Base-by-base conservation (phyloP, 37 sponge, comb jelly and placozoan species). In the Beroe ovata region DNA sequence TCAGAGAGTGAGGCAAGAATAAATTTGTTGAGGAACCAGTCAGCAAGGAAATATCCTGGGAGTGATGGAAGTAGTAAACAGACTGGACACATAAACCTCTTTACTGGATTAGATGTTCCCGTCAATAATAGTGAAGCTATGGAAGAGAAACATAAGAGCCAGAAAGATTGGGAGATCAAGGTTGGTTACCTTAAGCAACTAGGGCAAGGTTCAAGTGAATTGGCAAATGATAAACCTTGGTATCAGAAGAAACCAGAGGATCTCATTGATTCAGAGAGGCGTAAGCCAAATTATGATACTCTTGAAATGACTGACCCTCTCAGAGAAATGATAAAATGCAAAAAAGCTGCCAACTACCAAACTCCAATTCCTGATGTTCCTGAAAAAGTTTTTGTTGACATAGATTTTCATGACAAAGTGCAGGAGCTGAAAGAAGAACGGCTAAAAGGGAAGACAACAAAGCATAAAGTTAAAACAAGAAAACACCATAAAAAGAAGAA, bases 81-180 rank as follows among this genome's bases (percentile, higher is more conserved):
- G 41, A 40, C 28, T 42, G 54, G 11, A 41, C 84, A 77, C 28
- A 77, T 77, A 8, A 36, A 77, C 25, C 33, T 77, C 26, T 77
- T 77, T 77, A 42, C 84, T 22, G 41, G 3, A 1, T 23, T 42
- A n/a, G 47, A 39, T n/a, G 41, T 42, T 25, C 38, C 38, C 18
- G 33, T 35, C 1, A 19, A 42, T 3, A 77, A 77, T 40, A 25
- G n/a, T 6, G 84, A 36, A 8, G 28, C 42, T 19, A 21, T 35
- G 4, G 47, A 39, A 41, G 84, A 77, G 22, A 42, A 77, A 39
- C 16, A 33, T 2, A 29, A 77, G 11, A 54, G 21, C 4, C 84
- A 77, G 25, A 77, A 77, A 36, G 11, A 77, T 19, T 77, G 84
- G 84, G 84, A 77, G 41, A 77, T 77, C 22, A 77, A 77, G 33